Evolutionary conservation across 35 echinoderm and acorn worm species (phyloP).

Genomic region (Apostichopus californicus): DNA sequence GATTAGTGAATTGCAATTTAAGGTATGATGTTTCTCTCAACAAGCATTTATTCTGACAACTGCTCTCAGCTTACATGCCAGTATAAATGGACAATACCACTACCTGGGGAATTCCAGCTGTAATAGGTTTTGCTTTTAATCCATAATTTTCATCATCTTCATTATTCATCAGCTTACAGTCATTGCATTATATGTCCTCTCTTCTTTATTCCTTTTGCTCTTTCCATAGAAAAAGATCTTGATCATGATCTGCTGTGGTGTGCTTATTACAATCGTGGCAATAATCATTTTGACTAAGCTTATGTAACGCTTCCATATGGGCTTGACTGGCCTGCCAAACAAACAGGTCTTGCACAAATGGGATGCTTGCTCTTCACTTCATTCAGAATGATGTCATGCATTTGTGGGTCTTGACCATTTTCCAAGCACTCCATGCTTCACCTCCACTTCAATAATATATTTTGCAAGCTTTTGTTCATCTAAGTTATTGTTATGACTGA

Average conservation of each 20-base stretch:
- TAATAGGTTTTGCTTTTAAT: too few species aligned
- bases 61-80: too few species aligned
- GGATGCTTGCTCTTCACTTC: background rate
- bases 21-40: too few species aligned
- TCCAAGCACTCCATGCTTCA: background rate
- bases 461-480: background rate
- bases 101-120: too few species aligned
- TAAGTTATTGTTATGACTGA: background rate
- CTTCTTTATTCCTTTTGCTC: background rate
- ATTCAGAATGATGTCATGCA: conserved; percentile 10
- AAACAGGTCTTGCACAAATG: background rate
- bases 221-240: conserved; percentile 15
- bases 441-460: background rate
- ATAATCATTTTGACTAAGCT: background rate
- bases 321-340: conserved; percentile 6
- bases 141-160: background rate
- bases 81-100: too few species aligned
- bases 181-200: background rate
- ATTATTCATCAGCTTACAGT: background rate
- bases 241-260: conserved; percentile 16
- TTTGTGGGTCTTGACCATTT: conserved; percentile 7
- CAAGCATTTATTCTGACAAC: too few species aligned
- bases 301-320: background rate
- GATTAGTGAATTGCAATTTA: too few species aligned
- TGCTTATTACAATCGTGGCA: background rate